Percentiles rank a stretch among this genome's conserved stretches.
Conservation (phyloP, 2,113 vertebrate species). For the Corythoichthys haematopterus region DNA sequence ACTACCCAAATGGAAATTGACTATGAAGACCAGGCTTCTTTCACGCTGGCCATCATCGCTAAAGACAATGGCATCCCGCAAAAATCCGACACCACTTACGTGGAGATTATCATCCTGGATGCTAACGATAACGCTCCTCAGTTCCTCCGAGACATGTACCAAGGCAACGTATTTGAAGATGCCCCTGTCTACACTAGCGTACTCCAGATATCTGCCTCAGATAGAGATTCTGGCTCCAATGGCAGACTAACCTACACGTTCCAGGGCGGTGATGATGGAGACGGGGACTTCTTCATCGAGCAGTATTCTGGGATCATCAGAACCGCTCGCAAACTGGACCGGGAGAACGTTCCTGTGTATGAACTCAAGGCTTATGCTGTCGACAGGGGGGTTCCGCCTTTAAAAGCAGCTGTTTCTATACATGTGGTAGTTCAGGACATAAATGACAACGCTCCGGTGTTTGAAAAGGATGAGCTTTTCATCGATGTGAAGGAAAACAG, state of each 20-base stretch:
- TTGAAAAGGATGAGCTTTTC: constrained; percentile 87
- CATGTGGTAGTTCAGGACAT: constrained; percentile 88
- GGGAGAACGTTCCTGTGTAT: constrained; percentile 88
- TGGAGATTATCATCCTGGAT: constrained; percentile 89
- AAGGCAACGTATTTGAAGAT: constrained; percentile 86
- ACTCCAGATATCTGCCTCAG: constrained; percentile 88
- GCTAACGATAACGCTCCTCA: constrained; percentile 87
- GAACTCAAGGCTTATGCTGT: constrained; percentile 84
- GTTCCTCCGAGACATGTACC: constrained; percentile 85
- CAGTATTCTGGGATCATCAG: constrained; percentile 89
- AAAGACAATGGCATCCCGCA: constrained; percentile 92
- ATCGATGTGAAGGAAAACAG: constrained; percentile 90
- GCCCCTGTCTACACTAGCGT: constrained; percentile 84
- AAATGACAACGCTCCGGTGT: constrained; percentile 93
- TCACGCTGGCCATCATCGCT: constrained; percentile 87
- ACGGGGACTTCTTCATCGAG: constrained; percentile 90
- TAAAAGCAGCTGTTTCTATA: constrained; percentile 82
- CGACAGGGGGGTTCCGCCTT: constrained; percentile 80
- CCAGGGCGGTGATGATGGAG: constrained; percentile 86
- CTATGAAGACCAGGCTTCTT: constrained; percentile 91
- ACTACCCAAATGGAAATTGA: constrained; percentile 88
- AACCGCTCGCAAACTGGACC: constrained; percentile 84
- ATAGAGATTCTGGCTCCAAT: constrained; percentile 85
- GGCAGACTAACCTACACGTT: constrained; percentile 88
- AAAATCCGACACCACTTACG: constrained; percentile 89